phyloP scores from a whole-genome alignment of 2,888 invertebrate species.

The Chrysolina oricalcia region DNA sequence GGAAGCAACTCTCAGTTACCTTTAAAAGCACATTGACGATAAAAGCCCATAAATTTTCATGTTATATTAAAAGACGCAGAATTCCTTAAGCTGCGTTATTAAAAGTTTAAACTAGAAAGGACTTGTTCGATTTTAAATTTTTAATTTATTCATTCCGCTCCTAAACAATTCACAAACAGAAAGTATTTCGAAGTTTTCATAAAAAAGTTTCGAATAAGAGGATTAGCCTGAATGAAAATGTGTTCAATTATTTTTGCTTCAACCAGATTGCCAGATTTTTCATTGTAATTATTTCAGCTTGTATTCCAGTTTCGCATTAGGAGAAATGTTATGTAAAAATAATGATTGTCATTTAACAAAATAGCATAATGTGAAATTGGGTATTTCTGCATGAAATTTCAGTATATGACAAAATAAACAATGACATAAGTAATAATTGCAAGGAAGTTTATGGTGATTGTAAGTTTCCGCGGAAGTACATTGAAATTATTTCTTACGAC shows the following conservation, averaged over 20 bases:
- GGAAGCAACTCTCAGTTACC: not conserved
- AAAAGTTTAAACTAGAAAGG: not conserved
- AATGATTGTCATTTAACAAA: too few relatives aligned
- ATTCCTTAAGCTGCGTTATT: not conserved
- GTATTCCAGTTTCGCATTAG: too few relatives aligned
- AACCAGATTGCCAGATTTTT: not conserved
- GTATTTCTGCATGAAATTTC: too few relatives aligned
- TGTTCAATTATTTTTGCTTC: conserved; percentile 1
- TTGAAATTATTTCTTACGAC: too few relatives aligned
- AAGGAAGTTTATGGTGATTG: too few relatives aligned
- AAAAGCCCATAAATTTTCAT: not conserved
- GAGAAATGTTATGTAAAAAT: too few relatives aligned
- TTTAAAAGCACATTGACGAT: not conserved
- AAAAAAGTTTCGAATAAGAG: not conserved
- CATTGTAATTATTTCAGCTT: not conserved
- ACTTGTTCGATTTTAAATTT: conserved; percentile 7
- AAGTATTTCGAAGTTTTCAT: not conserved
- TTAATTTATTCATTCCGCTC: not conserved
- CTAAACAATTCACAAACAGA: not conserved
- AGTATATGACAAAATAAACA: too few relatives aligned
- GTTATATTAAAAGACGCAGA: not conserved
- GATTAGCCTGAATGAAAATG: not conserved
- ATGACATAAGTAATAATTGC: too few relatives aligned
- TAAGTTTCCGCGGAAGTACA: too few relatives aligned
- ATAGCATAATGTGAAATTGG: too few relatives aligned